Conservation (phyloP, 2,888 invertebrate genomes). For the Erpobdella octoculata region DNA sequence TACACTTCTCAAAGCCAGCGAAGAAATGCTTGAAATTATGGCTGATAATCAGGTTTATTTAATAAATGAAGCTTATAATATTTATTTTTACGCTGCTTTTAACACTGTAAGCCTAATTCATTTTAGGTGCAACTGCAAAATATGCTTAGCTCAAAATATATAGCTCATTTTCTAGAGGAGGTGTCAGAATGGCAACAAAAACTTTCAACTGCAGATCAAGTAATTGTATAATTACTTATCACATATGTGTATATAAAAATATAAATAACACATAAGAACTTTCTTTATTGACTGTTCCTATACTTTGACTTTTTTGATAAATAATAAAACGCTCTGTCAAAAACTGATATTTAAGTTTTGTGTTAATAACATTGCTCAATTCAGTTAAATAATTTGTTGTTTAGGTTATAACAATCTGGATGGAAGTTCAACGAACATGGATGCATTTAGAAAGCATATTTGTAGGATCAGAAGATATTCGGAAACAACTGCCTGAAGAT, state of each 20-base stretch:
- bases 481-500: constrained; percentile 85
- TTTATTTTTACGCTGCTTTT: no score
- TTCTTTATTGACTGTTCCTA: not conserved
- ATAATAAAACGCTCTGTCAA: no score
- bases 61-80: no score
- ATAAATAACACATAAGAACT: not conserved
- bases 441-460: constrained; percentile 93
- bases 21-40: constrained; percentile 88
- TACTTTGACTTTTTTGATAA: not conserved
- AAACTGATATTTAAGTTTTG: no score
- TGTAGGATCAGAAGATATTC: constrained; percentile 92
- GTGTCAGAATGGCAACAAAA: constrained; percentile 89
- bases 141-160: constrained; percentile 90
- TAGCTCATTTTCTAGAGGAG: constrained; percentile 86
- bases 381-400: no score
- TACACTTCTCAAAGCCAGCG: constrained; percentile 76
- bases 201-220: constrained; percentile 80
- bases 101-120: not conserved
- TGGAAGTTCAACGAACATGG: constrained; percentile 94
- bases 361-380: no score
- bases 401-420: constrained; percentile 59
- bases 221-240: not conserved
- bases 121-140: constrained; percentile 83
- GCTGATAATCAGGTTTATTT: constrained; percentile 91
- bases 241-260: not conserved